Percentiles rank a stretch among this genome's conserved stretches.
phyloP scores from a whole-genome alignment of 2,113 vertebrate genomes.

The Myotis yumanensis region DNA sequence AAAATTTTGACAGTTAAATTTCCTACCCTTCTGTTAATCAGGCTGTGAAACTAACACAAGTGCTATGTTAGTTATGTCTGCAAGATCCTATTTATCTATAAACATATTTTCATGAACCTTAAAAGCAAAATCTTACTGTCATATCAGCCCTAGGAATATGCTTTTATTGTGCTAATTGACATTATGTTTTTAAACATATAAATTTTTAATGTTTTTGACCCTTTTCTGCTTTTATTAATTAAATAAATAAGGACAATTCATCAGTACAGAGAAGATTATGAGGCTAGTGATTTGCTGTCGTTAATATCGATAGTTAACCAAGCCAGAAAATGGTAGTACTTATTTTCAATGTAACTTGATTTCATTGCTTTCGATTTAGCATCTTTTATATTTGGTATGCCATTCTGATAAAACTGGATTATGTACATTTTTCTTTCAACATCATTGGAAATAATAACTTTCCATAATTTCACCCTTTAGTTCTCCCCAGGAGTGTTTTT shows the following conservation, averaged over 20 bases:
- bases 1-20: slow-evolving; percentile 41
- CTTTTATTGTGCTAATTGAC: not conserved
- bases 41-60: slow-evolving; percentile 18
- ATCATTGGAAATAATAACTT: slow-evolving; percentile 41
- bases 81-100: slow-evolving; percentile 29
- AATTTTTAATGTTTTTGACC: not conserved
- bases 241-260: not conserved
- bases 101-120: slow-evolving; percentile 32
- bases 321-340: not conserved
- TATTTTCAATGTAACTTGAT: slow-evolving; percentile 4
- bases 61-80: slow-evolving; percentile 5
- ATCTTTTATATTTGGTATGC: slow-evolving; percentile 42
- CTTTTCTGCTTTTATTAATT: not conserved
- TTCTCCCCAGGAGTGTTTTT: not conserved
- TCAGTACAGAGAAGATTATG: not conserved
- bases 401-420: slow-evolving; percentile 35
- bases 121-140: slow-evolving; percentile 42
- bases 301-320: not conserved
- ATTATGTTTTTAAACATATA: not conserved
- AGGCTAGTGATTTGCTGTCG: not conserved
- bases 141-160: not conserved
- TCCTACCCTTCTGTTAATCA: slow-evolving; percentile 16
- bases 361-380: slow-evolving; percentile 10
- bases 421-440: not conserved
- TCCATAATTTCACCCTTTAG: not conserved